Conservation (phyloP, 2,797 vertebrate species). For the Tenualosa ilisha region DNA sequence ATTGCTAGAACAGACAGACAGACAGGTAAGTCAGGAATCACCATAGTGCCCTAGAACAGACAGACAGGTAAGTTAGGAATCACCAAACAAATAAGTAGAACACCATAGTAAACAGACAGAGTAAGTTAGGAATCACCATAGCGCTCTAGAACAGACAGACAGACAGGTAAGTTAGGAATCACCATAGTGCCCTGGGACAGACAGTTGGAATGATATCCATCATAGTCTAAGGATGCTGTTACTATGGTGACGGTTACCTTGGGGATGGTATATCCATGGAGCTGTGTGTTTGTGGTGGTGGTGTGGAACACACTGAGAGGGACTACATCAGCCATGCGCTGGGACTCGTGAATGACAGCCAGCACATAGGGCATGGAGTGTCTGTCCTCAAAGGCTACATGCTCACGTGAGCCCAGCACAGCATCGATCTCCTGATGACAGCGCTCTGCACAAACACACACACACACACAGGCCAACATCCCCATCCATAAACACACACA, state of each 20-base stretch:
- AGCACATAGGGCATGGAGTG: not conserved
- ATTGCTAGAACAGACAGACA: no score
- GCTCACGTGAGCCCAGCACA: not conserved
- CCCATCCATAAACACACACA: slow-evolving; percentile 9
- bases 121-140: no score
- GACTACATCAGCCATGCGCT: not conserved
- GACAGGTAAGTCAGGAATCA: no score
- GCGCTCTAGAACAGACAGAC: no score
- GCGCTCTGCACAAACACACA: not conserved
- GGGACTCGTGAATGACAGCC: not conserved
- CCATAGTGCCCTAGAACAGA: no score
- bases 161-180: no score
- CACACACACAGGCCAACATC: slow-evolving; percentile 14
- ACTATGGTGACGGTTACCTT: not conserved
- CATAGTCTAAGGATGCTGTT: not conserved
- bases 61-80: no score
- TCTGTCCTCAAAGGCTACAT: not conserved
- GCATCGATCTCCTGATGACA: not conserved
- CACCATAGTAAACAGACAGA: no score
- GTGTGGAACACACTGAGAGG: slow-evolving; percentile 3
- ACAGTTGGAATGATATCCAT: not conserved
- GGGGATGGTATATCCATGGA: not conserved
- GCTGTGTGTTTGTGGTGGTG: slow-evolving; percentile 1
- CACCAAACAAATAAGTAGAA: no score
- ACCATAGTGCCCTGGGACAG: not conserved